A percentile compares a stretch with the other conserved stretches of the same genome.
Evolutionary conservation across 2,888 invertebrate genomes (phyloP).

Genomic region (Hipparchia sbordonii): DNA sequence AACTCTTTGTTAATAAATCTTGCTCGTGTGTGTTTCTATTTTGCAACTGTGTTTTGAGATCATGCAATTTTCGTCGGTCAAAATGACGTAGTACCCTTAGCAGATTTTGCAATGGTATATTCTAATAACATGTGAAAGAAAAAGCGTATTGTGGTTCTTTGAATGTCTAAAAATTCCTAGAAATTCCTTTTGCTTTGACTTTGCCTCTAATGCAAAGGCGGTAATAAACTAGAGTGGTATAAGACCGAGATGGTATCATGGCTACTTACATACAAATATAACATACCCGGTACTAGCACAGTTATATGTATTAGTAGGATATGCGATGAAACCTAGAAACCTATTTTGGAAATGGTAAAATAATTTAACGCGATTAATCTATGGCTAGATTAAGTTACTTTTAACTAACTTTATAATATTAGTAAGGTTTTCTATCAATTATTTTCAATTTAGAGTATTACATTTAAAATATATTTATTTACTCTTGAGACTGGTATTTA

Average conservation of each 20-base stretch:
- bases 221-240: slow-evolving; percentile 3
- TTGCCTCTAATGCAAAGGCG: slow-evolving; percentile 2
- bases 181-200: not conserved
- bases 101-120: not conserved
- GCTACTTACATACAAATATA: not conserved
- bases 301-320: no score
- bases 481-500: no score
- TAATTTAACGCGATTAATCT: no score
- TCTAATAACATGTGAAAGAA: not conserved
- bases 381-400: no score
- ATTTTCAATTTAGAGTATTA: no score
- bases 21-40: slow-evolving; percentile 30
- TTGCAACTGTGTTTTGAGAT: slow-evolving; percentile 27
- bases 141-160: not conserved
- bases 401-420: no score
- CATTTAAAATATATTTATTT: no score
- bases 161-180: not conserved
- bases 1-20: slow-evolving; percentile 39
- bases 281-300: not conserved
- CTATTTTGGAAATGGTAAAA: no score
- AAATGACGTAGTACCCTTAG: not conserved
- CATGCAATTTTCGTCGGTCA: slow-evolving; percentile 26
- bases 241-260: not conserved
- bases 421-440: no score
- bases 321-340: no score